Evolutionary conservation across 2,888 invertebrate species (phyloP).

Genomic region (Neoscelio sp.): DNA sequence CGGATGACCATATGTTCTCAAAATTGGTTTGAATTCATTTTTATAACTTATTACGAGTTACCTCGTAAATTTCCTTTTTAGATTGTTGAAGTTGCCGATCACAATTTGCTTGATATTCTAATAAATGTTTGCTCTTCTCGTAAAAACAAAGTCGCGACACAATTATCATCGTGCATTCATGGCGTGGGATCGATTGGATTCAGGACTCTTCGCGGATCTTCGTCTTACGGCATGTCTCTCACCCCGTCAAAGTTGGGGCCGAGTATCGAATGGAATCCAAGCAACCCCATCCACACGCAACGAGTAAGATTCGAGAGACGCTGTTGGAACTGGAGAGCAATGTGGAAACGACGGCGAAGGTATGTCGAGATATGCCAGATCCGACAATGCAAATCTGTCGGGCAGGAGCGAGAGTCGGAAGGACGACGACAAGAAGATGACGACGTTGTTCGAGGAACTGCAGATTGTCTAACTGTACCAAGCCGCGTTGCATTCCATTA

Average conservation of each 20-base stretch:
- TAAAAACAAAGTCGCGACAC: background rate
- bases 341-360: constrained; percentile 78
- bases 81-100: too few relatives aligned
- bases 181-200: background rate
- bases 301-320: constrained; percentile 69
- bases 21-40: too few relatives aligned
- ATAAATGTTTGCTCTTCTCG: too few relatives aligned
- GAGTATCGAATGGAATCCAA: constrained; percentile 71
- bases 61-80: too few relatives aligned
- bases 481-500: constrained; percentile 67
- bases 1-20: too few relatives aligned
- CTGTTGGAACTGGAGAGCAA: constrained; percentile 74
- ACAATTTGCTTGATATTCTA: too few relatives aligned
- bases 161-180: constrained; percentile 1
- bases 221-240: constrained; percentile 61
- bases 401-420: constrained; percentile 55
- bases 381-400: constrained; percentile 69
- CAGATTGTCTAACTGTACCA: constrained; percentile 65
- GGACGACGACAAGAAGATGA: constrained; percentile 62
- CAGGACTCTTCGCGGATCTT: constrained; percentile 41
- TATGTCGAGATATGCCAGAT: constrained; percentile 79
- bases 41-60: too few relatives aligned
- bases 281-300: constrained; percentile 67
- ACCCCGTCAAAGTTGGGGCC: constrained; percentile 59
- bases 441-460: constrained; percentile 68